Evolutionary conservation across 1,140 invertebrate species (phyloP).

Genomic region (Drosophila albomicans): DNA sequence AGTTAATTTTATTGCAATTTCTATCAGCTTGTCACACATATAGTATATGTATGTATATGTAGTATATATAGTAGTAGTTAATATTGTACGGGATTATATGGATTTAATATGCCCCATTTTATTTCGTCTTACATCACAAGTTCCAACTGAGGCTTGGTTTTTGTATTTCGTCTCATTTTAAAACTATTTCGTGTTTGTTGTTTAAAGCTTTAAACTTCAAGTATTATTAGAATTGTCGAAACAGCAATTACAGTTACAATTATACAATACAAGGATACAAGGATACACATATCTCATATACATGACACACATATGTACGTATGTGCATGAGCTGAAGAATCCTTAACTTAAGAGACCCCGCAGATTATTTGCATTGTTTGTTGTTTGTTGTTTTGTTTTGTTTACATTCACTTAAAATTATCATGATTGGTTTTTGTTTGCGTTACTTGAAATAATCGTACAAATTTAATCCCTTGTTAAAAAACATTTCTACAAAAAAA

Average conservation of each 20-base stretch:
- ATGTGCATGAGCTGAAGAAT: conserved; percentile 9
- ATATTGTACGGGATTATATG: conserved; percentile 8
- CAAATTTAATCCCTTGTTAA: conserved; percentile 79
- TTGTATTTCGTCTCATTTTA: conserved; percentile 24
- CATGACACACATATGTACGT: conserved; percentile 42
- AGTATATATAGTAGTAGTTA: conserved; percentile 14
- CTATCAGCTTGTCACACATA: conserved; percentile 22
- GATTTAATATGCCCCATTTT: conserved; percentile 17
- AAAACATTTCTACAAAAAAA: conserved; percentile 52
- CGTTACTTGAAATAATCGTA: conserved; percentile 64
- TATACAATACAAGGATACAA: conserved; percentile 57
- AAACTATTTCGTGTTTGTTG: conserved; percentile 18
- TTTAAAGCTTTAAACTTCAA: conserved; percentile 24
- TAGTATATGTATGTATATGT: conserved; percentile 17
- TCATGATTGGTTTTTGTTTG: conserved; percentile 31
- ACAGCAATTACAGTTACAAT: conserved; percentile 63
- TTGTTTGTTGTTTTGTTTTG: conserved; percentile 6
- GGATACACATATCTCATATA: conserved; percentile 50
- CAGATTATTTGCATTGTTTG: conserved; percentile 41
- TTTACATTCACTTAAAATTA: conserved; percentile 40
- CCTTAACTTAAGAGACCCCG: conserved; percentile 40
- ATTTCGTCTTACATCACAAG: conserved; percentile 43
- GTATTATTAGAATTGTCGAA: conserved; percentile 38
- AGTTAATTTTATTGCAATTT: conserved; percentile 42
- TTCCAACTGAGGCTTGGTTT: conserved; percentile 38